Base-by-base conservation (phyloP, 1,140 invertebrate genomes). In the Papilio aristodemus region DNA sequence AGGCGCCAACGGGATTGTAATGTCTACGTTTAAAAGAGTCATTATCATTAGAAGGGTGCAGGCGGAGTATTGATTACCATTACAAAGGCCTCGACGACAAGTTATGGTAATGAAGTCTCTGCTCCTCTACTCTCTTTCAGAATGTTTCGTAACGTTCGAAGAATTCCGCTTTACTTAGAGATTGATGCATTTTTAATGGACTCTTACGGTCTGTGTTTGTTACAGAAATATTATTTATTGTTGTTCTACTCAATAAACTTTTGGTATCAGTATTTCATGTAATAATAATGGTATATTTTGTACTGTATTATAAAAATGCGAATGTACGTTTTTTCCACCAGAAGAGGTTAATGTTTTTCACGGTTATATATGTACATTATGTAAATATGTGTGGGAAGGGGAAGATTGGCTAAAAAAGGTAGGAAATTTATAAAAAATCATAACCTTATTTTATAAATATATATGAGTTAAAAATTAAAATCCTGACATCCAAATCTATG, bases 71-170 rank as follows among this genome's bases (percentile, higher is more conserved):
- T 67, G 69, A 75, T 73, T 75, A 69, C 69, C 74, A 73, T 75
- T 38, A 75, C 67, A 75, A 73, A 71, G 71, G 59, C 17, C 36
- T 39, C 59, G 4, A 37, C 58, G 58, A 8, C 59, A 62, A 62
- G 27, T 67, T 75, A 75, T 75, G 74, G 17, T 75, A 75, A 75
- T 72, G 68, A 70, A 64, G 58, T 19, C 37, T 46, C 39, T 25
- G 57, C 66, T 43, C 43, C 27, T 60, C 41, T 32, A 32, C 37
- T 14, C 11, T 25, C 36, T 19, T 54, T 4, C 19, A 58, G 68
- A 71, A 64, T 70, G 70, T 36, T 71, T 63, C 67, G 71, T 71
- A 74, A 74, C 70, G 63, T 69, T 60, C 69, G 67, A 68, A 68
- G 39, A 63, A 67, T 71, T 43, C 57, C 50, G 39, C 38, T 69